phyloP scores from a whole-genome alignment of 2,797 vertebrate genomes.

The Varecia variegata region DNA sequence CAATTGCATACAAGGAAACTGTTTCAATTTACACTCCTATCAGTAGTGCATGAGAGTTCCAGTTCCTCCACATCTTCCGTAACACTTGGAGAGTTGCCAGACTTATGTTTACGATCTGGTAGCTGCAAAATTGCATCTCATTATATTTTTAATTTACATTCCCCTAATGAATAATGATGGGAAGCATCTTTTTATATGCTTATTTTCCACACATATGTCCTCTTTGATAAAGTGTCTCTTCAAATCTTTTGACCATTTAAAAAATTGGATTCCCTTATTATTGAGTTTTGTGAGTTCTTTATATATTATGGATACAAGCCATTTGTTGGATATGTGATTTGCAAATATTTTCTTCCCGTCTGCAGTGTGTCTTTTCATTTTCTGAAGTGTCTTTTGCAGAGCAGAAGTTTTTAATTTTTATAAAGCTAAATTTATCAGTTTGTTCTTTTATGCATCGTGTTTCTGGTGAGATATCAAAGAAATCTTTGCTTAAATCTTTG shows the following conservation, averaged over 20 bases:
- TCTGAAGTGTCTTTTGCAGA: neutral
- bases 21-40: neutral
- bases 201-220: neutral
- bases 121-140: neutral
- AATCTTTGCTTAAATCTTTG: neutral
- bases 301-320: neutral
- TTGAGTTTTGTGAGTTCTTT: neutral
- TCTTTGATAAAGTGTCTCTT: constrained; percentile 25
- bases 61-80: neutral
- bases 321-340: neutral
- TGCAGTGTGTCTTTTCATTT: neutral
- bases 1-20: neutral
- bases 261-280: neutral
- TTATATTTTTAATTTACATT: neutral
- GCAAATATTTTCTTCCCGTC: neutral
- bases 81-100: neutral
- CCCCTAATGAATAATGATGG: neutral
- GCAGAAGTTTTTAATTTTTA: constrained; percentile 5
- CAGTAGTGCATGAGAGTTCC: neutral
- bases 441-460: neutral
- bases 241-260: neutral
- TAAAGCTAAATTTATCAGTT: neutral
- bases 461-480: neutral
- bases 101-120: neutral
- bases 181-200: neutral